Conservation (phyloP, 2,113 vertebrate species). For the Stomatorhinus ivindoensis region DNA sequence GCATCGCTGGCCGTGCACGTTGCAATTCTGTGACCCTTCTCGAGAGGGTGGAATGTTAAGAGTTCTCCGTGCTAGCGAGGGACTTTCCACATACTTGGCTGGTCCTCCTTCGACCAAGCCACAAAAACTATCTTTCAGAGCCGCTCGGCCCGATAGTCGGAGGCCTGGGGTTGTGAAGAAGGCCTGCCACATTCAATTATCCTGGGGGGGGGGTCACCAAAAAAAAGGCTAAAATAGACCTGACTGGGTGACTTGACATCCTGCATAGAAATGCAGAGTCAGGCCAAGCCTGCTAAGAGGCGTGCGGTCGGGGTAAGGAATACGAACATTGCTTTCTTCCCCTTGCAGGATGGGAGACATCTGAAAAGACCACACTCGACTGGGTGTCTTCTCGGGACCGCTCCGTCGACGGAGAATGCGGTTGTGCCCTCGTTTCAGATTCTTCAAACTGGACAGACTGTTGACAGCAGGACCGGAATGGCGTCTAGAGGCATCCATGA, state of each 20-base stretch:
- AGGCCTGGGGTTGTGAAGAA: conserved; percentile 10
- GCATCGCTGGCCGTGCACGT: not conserved
- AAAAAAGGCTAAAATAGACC: conserved; percentile 11
- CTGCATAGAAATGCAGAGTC: conserved; percentile 4
- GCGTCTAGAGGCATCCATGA: not conserved
- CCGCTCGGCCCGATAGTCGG: conserved; percentile 3
- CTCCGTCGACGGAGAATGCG: not conserved
- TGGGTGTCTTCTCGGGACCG: not conserved
- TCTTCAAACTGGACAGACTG: not conserved
- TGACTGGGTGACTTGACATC: not conserved
- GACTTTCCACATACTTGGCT: conserved; percentile 11
- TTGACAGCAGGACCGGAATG: not conserved
- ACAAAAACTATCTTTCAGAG: conserved; percentile 14
- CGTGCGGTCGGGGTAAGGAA: not conserved
- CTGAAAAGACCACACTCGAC: not conserved
- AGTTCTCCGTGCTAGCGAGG: not conserved
- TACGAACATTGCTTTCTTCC: not conserved
- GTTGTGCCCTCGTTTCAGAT: not conserved
- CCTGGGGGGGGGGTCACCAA: conserved; percentile 13
- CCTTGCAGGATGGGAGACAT: not conserved
- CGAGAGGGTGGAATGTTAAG: not conserved
- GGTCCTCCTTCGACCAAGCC: not conserved
- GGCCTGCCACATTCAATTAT: conserved; percentile 17
- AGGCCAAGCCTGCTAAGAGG: not conserved
- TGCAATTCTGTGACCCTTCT: not conserved